Base-by-base conservation (phyloP, 1,140 invertebrate genomes). In the Achroia grisella region DNA sequence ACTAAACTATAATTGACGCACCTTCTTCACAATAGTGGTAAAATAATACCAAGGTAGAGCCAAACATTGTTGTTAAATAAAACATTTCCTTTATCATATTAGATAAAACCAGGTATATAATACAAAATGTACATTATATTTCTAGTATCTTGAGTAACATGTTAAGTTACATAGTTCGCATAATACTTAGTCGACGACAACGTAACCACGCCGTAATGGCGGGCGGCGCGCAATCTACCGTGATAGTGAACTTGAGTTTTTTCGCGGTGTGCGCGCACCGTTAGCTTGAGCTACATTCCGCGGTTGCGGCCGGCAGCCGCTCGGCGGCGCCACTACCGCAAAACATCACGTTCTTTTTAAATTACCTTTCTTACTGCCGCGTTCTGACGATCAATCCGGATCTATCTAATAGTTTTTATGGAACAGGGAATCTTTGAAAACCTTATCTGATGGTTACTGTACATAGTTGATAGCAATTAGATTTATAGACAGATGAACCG, bases 181-280 rank as follows among this genome's bases (percentile, higher is more conserved):
- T 79, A 82, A 78, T 62, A 64, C 45, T 44, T 37, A 37, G 67
- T 45, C 55, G 62, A 57, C 62, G 67, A 71, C 75, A 70, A 77
- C 78, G 73, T 79, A 82, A 82, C 75, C 70, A 67, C 72, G 54
- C 52, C 14, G 71, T 77, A 73, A 80, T 75, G 67, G 57, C 44
- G 54, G n/a, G 17, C 44, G 54, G 57, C 65, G 74, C 66, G 75
- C 79, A 80, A 78, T 80, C 76, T 78, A 78, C 74, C 78, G 69
- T 72, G 74, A 74, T 78, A 83, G 74, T 78, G 79, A 83, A 83
- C 79, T 83, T 83, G 79, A 72, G 71, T 80, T 78, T 83, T 83
- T 83, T 76, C 71, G 72, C 73, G 51, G 61, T 57, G 60, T 60
- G 40, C 43, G 62, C 59, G 72, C 62, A 80, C 76, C 76, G 76